Evolutionary conservation across 2,888 invertebrate species (phyloP).

Genomic region (Norana najaformis): DNA sequence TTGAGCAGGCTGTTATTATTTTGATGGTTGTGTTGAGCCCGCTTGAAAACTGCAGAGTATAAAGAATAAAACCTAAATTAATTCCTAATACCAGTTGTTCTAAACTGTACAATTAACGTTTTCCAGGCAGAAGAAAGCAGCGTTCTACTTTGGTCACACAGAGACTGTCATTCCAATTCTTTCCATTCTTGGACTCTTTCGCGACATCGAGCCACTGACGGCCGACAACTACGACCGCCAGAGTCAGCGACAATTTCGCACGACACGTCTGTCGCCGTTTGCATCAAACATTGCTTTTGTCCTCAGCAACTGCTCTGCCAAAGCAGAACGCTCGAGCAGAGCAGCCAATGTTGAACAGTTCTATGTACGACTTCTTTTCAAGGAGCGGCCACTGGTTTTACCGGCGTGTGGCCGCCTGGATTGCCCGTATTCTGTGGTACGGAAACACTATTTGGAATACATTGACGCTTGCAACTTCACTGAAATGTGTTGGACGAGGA

Average conservation of each 20-base stretch:
- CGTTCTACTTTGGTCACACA: conserved; percentile 59
- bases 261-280: conserved; percentile 60
- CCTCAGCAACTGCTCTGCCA: conserved; percentile 57
- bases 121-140: conserved; percentile 42
- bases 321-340: background rate
- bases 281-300: conserved; percentile 60
- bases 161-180: conserved; percentile 60
- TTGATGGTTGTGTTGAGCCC: background rate
- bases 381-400: conserved; percentile 51
- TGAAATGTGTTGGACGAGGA: conserved; percentile 43
- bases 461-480: conserved; percentile 51
- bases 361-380: conserved; percentile 52
- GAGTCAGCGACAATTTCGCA: conserved; percentile 55
- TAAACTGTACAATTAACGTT: background rate
- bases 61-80: background rate
- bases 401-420: conserved; percentile 52
- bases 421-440: conserved; percentile 49
- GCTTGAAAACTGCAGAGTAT: background rate
- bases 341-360: conserved; percentile 40
- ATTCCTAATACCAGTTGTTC: background rate
- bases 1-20: background rate
- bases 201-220: conserved; percentile 53
- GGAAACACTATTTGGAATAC: conserved; percentile 46
- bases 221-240: conserved; percentile 54
- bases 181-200: conserved; percentile 60